Base-by-base conservation (phyloP, 2,797 vertebrate genomes). In the Gymnoscopelus braueri region DNA sequence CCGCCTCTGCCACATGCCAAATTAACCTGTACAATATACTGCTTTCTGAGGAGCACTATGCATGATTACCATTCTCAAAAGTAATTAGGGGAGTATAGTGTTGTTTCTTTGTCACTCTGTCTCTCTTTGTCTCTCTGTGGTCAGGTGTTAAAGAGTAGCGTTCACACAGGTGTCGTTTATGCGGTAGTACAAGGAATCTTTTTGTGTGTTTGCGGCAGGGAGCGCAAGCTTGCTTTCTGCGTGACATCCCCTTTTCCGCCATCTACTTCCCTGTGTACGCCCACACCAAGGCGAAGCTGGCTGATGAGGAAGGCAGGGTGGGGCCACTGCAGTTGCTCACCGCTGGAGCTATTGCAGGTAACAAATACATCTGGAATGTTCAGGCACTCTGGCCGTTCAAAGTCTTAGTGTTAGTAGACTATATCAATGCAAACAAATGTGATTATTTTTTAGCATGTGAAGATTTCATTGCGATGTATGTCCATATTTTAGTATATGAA, bases 251-350 rank as follows among this genome's bases (percentile, higher is more conserved):
- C 89, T 98, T 98, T 93, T 98, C 97, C 13, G 96, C 96, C 60
- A 98, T 98, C 92, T 98, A 98, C 93, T 98, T 98, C 92, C 96
- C 96, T 4, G 97, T 97, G 76, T 99, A 98, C 82, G 97, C 97
- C 85, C 97, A 99, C 76, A 94, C 95, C 85, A 99, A 99, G 85
- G 52, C 83, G 63, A 85, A 86, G 81, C 72, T 98, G 77, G 93
- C 96, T 67, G 95, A 97, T 81, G 96, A 98, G 84, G 87, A 93
- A 0, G 97, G 97, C 84, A 93, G 88, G 0, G 88, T 98, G 87
- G 95, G 96, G 81, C 81, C 96, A 0, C 55, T 97, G 70, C 96
- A 97, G 93, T 95, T 99, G 80, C 96, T 99, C 83, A 65, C 95
- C 67, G 97, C 97, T 83, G 97, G 97, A 92, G 97, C 97, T 64